Evolutionary conservation across 2,113 vertebrate species (phyloP).

Genomic region (Protobothrops mucrosquamatus): DNA sequence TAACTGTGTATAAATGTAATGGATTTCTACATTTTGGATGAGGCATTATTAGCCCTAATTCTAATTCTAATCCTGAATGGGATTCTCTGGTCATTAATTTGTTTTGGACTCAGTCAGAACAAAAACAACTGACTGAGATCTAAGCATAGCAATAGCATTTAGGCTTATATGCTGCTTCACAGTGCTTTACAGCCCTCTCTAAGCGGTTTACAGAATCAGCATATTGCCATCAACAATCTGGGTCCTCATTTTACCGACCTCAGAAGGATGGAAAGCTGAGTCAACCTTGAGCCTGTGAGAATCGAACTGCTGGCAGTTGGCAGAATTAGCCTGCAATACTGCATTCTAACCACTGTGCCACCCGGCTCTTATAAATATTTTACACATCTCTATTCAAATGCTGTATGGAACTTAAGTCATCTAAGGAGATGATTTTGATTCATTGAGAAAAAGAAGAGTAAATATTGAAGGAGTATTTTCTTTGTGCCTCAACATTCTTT

Average conservation of each 20-base stretch:
- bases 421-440: background rate
- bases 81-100: background rate
- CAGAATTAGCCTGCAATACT: no score
- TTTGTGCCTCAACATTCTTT: background rate
- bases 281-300: no score
- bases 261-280: no score
- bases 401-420: background rate
- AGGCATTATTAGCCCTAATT: background rate
- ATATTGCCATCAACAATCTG: no score
- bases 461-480: background rate
- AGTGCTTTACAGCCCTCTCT: no score
- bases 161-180: no score
- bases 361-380: background rate
- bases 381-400: background rate
- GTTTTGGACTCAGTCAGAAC: background rate
- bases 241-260: no score
- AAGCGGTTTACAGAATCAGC: no score
- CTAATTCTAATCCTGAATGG: background rate
- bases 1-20: background rate
- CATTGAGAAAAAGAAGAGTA: background rate
- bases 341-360: no score
- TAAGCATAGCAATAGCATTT: no score
- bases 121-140: no score
- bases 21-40: background rate
- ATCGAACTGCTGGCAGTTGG: no score